Conservation (phyloP, 2,888 invertebrate species). For the Bombyx huttoni region DNA sequence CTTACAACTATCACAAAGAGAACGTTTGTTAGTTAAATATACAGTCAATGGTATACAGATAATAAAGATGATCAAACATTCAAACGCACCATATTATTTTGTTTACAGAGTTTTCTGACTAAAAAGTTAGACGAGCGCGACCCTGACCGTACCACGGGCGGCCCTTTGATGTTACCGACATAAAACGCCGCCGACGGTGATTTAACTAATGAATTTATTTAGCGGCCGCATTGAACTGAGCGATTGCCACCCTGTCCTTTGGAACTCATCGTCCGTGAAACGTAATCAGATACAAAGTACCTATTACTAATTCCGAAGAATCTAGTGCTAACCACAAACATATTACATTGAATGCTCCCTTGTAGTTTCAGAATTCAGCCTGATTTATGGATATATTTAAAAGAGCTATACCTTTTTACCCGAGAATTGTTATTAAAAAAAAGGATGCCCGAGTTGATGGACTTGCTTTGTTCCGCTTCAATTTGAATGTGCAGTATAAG, state of each 20-base stretch:
- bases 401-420: too few relatives aligned
- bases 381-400: too few relatives aligned
- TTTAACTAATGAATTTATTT: slow-evolving; percentile 75
- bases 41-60: slow-evolving; percentile 52
- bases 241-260: slow-evolving; percentile 32
- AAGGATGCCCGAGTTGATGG: too few relatives aligned
- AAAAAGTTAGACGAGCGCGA: slow-evolving; percentile 63
- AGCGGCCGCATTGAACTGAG: slow-evolving; percentile 58
- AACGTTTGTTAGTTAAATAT: slow-evolving; percentile 56
- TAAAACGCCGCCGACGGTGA: slow-evolving; percentile 71
- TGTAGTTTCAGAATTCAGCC: too few relatives aligned
- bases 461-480: too few relatives aligned
- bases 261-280: slow-evolving; percentile 12
- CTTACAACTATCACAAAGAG: slow-evolving; percentile 48
- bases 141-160: slow-evolving; percentile 50
- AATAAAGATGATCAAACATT: slow-evolving; percentile 71
- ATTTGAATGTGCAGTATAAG: too few relatives aligned
- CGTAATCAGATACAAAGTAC: not conserved
- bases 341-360: too few relatives aligned
- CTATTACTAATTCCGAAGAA: not conserved
- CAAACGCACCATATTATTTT: slow-evolving; percentile 67
- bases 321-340: not conserved
- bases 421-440: too few relatives aligned
- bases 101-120: slow-evolving; percentile 71
- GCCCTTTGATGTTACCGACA: slow-evolving; percentile 71